Evolutionary conservation across 2,113 vertebrate genomes (phyloP), one percentile per base, ranked within the genome.

Genomic region (Carettochelys insculpta): DNA sequence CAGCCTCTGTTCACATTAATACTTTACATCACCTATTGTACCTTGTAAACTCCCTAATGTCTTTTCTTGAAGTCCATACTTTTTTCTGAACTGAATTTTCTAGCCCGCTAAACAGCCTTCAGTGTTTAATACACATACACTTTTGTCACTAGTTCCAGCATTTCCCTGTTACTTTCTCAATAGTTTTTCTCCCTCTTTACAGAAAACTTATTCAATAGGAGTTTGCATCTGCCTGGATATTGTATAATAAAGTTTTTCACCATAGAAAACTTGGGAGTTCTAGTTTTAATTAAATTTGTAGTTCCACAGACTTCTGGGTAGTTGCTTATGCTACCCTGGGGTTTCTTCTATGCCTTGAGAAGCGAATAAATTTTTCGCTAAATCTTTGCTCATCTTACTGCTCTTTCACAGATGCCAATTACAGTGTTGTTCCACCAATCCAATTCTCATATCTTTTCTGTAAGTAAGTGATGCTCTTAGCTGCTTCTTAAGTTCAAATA

Each of bases 11-110:
- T 54, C 38, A 17, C n/a, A 19, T 20, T 8, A 9, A 13, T 1
- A 2, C 11, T 54, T 0, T 22, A 14, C 34, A 0, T 0, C 25
- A 71, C 38, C 20, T 71, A 43, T n/a, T n/a, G n/a, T n/a, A n/a
- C n/a, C 11, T 1, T 24, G 29, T 6, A 29, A 1, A 3, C 3
- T 1, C 17, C 2, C 11, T 11, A 51, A 11, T 6, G 8, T 41
- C n/a, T 3, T 81, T 31, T 20, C 48, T 25, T 3, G 22, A 16
- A 5, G 17, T 2, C 3, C 1, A 7, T 4, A 6, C 14, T 43
- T 41, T 1, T n/a, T 5, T 16, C 1, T 11, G 4, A 73, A 27
- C 38, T 27, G 38, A 16, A 6, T 65, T 41, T 12, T 25, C n/a
- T n/a, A n/a, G n/a, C n/a, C n/a, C n/a, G n/a, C n/a, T n/a, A n/a